Base-by-base conservation (phyloP, 2,113 vertebrate species). In the Urocolius indicus region DNA sequence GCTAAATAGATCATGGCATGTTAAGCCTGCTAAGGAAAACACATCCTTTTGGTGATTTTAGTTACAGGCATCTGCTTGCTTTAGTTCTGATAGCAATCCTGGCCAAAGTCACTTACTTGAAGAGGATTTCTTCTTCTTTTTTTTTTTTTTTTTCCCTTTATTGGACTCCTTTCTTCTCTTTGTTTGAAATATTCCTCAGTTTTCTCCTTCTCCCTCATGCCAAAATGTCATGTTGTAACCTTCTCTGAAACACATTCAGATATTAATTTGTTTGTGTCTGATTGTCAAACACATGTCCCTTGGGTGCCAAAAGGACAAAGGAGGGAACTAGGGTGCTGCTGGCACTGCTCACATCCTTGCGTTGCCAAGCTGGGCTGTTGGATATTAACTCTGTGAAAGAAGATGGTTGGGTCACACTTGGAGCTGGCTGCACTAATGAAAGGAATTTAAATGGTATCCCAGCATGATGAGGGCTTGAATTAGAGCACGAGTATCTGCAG, bases 11-110 rank as follows among this genome's bases (percentile, higher is more conserved):
- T 65, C 90, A 77, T 46, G 62, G 51, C 27, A 26, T 49, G 16
- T 74, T 88, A 80, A 78, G 76, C 61, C 55, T 86, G 51, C 66
- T 66, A 93, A 49, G 88, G 67, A 88, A 90, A 95, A 67, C 67
- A 63, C 18, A 10, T 2, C 46, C 57, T 36, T 84, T 79, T 87
- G 52, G 61, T 92, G 52, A 48, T 51, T 88, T 85, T 41, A 83
- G 68, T 77, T 73, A 52, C n/a, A 89, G 59, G 45, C 73, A 51
- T 36, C 73, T 61, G 38, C 46, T 90, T 91, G 82, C 65, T 81
- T 84, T 72, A 89, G 34, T 51, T 87, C 69, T 57, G 59, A n/a
- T 57, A 29, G 5, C 17, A 71, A 65, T 16, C 29, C 68, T 13
- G 19, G 90, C 19, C 65, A 74, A 86, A 86, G 22, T 55, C 52